phyloP scores from a whole-genome alignment of 2,113 vertebrate species.

The Scortum barcoo region DNA sequence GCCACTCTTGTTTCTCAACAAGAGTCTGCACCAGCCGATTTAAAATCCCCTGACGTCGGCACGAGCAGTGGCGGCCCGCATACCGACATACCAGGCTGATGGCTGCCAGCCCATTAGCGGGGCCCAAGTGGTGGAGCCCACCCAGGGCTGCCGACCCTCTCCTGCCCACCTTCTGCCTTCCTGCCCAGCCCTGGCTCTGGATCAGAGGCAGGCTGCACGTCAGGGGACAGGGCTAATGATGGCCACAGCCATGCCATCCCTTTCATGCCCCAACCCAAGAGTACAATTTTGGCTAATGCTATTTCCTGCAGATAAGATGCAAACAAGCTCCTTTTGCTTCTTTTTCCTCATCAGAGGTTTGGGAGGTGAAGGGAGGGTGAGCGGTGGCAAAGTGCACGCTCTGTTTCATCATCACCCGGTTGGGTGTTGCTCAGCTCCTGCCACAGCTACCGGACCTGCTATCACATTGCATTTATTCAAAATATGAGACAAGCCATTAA shows the following conservation, averaged over 20 bases:
- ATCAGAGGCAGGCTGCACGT: constrained; percentile 81
- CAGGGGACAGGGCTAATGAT: constrained; percentile 83
- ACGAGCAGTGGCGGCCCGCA: constrained; percentile 63
- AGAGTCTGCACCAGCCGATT: constrained; percentile 34
- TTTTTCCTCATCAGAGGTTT: constrained; percentile 64
- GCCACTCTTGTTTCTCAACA: constrained; percentile 36
- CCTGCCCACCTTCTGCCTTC: constrained; percentile 81
- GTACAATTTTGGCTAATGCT: constrained; percentile 84
- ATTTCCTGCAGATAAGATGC: constrained; percentile 87
- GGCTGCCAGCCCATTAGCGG: constrained; percentile 77
- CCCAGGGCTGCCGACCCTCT: constrained; percentile 78
- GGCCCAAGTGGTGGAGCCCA: constrained; percentile 79
- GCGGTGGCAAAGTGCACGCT: constrained; percentile 26
- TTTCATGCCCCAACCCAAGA: constrained; percentile 84
- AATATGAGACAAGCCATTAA: constrained; percentile 21
- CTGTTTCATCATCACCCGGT: constrained; percentile 56
- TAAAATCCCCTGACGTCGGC: constrained; percentile 70
- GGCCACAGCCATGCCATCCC: constrained; percentile 74
- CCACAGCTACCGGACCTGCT: not conserved
- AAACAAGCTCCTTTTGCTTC: constrained; percentile 76
- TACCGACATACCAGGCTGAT: constrained; percentile 84
- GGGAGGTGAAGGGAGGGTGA: constrained; percentile 51
- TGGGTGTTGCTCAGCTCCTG: not conserved
- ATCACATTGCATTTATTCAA: constrained; percentile 2
- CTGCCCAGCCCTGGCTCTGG: constrained; percentile 75